phyloP scores from a whole-genome alignment of 2,888 invertebrate genomes.

The Noctua comes region DNA sequence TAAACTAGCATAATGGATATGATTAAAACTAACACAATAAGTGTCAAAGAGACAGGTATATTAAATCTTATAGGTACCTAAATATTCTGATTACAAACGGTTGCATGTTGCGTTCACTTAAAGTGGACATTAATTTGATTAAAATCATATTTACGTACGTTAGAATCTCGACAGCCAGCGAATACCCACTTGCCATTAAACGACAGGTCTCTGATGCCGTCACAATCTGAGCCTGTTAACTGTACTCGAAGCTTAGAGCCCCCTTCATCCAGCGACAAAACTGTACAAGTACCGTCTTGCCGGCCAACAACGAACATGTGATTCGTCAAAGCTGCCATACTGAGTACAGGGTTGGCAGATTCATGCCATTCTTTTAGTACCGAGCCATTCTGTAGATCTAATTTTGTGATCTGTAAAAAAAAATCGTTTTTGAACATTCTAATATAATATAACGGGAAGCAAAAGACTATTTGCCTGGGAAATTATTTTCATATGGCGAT shows the following conservation, averaged over 20 bases:
- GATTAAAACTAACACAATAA: slow-evolving; percentile 49
- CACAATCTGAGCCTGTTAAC: slow-evolving; percentile 93
- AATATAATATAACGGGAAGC: neutral
- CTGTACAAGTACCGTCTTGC: slow-evolving; percentile 92
- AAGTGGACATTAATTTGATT: slow-evolving; percentile 87
- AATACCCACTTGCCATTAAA: slow-evolving; percentile 91
- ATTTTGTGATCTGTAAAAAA: slow-evolving; percentile 78
- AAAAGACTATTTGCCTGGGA: neutral
- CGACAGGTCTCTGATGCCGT: slow-evolving; percentile 92
- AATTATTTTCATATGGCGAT: neutral
- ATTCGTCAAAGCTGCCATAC: slow-evolving; percentile 85
- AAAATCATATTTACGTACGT: slow-evolving; percentile 91
- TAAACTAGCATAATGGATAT: neutral
- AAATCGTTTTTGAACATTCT: slow-evolving; percentile 2
- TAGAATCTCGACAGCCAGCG: slow-evolving; percentile 91
- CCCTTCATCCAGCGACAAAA: slow-evolving; percentile 83
- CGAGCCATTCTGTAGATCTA: slow-evolving; percentile 78
- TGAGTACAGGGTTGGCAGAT: slow-evolving; percentile 90
- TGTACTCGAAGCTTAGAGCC: slow-evolving; percentile 83
- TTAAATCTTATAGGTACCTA: slow-evolving; percentile 67
- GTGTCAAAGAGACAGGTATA: slow-evolving; percentile 45
- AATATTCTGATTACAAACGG: slow-evolving; percentile 56
- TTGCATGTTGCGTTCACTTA: slow-evolving; percentile 74
- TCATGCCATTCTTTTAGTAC: slow-evolving; percentile 86
- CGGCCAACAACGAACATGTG: slow-evolving; percentile 90